phyloP scores from a whole-genome alignment of 2,888 invertebrate species.

The Notodonta ziczac region DNA sequence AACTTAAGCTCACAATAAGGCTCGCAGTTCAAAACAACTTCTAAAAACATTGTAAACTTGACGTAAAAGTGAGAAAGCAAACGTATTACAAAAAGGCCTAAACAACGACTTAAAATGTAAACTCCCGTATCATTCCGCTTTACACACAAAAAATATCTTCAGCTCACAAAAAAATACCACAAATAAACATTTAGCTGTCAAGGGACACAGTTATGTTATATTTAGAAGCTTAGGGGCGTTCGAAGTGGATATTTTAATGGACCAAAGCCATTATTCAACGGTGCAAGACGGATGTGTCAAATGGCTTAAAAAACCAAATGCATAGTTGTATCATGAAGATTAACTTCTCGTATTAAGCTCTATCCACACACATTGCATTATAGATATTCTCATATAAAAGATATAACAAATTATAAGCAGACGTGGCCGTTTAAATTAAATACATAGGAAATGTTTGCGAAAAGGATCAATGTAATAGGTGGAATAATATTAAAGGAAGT shows the following conservation, averaged over 20 bases:
- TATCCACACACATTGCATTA: background rate
- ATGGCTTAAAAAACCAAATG: slow-evolving; percentile 53
- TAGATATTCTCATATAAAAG: too few species aligned
- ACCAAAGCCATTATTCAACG: slow-evolving; percentile 68
- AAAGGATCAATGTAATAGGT: too few species aligned
- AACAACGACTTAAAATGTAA: slow-evolving; percentile 31
- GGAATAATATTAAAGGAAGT: too few species aligned
- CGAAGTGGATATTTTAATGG: slow-evolving; percentile 70
- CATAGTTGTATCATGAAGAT: slow-evolving; percentile 53
- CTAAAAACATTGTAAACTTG: slow-evolving; percentile 29
- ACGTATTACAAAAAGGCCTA: slow-evolving; percentile 23
- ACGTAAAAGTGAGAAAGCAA: slow-evolving; percentile 31
- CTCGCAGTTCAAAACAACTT: slow-evolving; percentile 19
- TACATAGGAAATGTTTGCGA: too few species aligned
- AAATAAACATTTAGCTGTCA: slow-evolving; percentile 73
- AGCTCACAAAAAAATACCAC: slow-evolving; percentile 58
- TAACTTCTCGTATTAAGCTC: slow-evolving; percentile 44
- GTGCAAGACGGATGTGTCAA: slow-evolving; percentile 71
- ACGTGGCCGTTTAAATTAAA: too few species aligned
- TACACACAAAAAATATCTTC: slow-evolving; percentile 47
- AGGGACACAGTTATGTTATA: slow-evolving; percentile 57
- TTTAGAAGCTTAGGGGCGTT: slow-evolving; percentile 68
- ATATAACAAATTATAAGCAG: too few species aligned
- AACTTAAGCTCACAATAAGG: background rate
- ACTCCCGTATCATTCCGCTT: slow-evolving; percentile 36